Evolutionary conservation across 2,888 invertebrate species (phyloP).

Genomic region (Pinctada fucata): DNA sequence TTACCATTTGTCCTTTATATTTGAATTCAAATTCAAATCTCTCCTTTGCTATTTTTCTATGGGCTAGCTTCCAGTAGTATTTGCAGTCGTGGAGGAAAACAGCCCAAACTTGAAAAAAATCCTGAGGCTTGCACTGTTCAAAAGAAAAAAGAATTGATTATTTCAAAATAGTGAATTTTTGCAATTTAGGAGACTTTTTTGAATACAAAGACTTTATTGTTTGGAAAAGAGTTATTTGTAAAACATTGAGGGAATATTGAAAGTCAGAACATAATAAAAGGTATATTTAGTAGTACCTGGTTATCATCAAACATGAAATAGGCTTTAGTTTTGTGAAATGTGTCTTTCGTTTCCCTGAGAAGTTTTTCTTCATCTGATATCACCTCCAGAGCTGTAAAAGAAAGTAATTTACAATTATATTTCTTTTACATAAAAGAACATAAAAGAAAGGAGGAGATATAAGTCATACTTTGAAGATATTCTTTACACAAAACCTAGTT

Average conservation of each 20-base stretch:
- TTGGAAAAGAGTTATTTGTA: too few relatives aligned
- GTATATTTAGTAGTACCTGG: too few relatives aligned
- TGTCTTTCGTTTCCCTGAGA: conserved; percentile 61
- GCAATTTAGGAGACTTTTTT: too few relatives aligned
- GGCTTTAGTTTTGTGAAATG: conserved; percentile 63
- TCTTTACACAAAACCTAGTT: too few relatives aligned
- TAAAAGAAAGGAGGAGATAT: too few relatives aligned
- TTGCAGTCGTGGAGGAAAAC: conserved; percentile 73
- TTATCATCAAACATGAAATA: conserved; percentile 57
- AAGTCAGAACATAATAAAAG: too few relatives aligned
- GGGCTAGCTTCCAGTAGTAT: conserved; percentile 72
- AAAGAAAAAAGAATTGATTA: conserved; percentile 4
- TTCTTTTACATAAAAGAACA: too few relatives aligned
- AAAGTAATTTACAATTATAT: neutral
- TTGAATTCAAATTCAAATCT: conserved; percentile 70
- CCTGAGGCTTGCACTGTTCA: conserved; percentile 58
- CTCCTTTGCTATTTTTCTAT: conserved; percentile 67
- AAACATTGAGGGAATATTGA: too few relatives aligned
- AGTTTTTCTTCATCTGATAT: conserved; percentile 65
- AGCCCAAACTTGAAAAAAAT: conserved; percentile 69
- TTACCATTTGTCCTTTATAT: conserved; percentile 67
- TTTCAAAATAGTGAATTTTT: neutral
- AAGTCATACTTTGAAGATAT: too few relatives aligned
- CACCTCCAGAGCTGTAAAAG: conserved; percentile 63
- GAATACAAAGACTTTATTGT: too few relatives aligned